Percentiles rank a stretch among this genome's conserved stretches.
Evolutionary conservation across 2,797 vertebrate species (phyloP).

Genomic region (Xenentodon cancila): DNA sequence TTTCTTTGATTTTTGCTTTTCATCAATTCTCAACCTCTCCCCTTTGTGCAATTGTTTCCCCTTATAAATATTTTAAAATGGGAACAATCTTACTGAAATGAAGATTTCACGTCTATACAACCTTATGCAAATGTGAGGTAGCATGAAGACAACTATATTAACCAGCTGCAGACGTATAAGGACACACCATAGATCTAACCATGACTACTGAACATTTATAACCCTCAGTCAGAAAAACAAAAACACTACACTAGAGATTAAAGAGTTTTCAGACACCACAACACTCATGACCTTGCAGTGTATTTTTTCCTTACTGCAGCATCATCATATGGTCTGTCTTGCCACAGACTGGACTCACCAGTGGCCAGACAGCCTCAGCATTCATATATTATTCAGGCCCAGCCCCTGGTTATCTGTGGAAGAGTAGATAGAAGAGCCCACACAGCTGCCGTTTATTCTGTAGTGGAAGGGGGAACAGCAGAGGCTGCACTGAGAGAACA

Average conservation of each 20-base stretch:
- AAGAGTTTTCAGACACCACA: too few species aligned
- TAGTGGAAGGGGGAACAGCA: conserved; percentile 58
- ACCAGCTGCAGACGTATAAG: background rate
- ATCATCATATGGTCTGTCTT: conserved; percentile 13
- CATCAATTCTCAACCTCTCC: conserved; percentile 64
- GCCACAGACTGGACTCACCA: conserved; percentile 35
- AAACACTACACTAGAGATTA: too few species aligned
- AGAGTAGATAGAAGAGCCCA: conserved; percentile 40
- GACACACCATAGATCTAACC: too few species aligned
- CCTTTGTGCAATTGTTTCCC: conserved; percentile 42
- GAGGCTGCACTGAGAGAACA: conserved; percentile 52
- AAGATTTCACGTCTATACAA: conserved; percentile 18
- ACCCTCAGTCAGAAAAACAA: too few species aligned
- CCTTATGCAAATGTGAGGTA: conserved; percentile 6
- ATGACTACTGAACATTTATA: too few species aligned
- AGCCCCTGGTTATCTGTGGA: conserved; percentile 47
- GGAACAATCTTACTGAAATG: conserved; percentile 14
- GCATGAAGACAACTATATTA: conserved; percentile 23
- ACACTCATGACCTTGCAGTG: background rate
- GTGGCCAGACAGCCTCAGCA: conserved; percentile 27
- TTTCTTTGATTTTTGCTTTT: conserved; percentile 35
- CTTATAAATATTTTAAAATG: conserved; percentile 50
- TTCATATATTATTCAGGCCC: conserved; percentile 59
- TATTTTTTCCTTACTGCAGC: background rate
- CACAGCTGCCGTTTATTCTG: conserved; percentile 62